phyloP scores from a whole-genome alignment of 1,140 invertebrate genomes.

The Asobara japonica region DNA sequence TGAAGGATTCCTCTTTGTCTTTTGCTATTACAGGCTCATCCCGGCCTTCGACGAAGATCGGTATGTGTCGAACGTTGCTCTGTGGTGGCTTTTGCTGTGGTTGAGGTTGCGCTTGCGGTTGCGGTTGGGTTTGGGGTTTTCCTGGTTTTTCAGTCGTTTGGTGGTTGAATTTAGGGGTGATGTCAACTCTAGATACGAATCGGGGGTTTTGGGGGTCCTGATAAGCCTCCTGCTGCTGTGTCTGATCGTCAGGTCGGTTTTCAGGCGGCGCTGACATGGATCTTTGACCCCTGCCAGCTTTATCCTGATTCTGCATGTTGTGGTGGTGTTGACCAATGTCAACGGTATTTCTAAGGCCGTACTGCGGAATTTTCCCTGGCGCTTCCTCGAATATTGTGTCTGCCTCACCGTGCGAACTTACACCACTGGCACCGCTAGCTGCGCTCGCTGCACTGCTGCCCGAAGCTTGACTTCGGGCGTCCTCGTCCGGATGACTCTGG shows the following conservation, averaged over 20 bases:
- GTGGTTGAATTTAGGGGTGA: constrained; percentile 59
- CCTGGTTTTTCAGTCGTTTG: constrained; percentile 34
- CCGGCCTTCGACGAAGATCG: constrained; percentile 86
- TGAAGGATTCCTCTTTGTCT: constrained; percentile 49
- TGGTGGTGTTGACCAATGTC: constrained; percentile 74
- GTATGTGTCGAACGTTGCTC: constrained; percentile 80
- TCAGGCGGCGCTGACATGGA: constrained; percentile 76
- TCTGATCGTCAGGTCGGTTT: constrained; percentile 50
- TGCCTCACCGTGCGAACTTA: constrained; percentile 56
- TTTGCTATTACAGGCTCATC: constrained; percentile 78
- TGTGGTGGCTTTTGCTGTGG: constrained; percentile 47
- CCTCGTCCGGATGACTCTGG: constrained; percentile 59
- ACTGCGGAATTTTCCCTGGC: constrained; percentile 70
- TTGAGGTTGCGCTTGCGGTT: constrained; percentile 48
- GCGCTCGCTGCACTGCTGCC: constrained; percentile 58
- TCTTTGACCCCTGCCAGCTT: constrained; percentile 70
- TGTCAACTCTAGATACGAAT: constrained; percentile 70
- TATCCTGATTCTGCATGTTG: constrained; percentile 69
- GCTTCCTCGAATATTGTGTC: constrained; percentile 43
- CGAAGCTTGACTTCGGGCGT: constrained; percentile 56
- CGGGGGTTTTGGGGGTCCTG: constrained; percentile 42
- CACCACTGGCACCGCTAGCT: constrained; percentile 47
- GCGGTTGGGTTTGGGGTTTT: constrained; percentile 42
- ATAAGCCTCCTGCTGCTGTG: constrained; percentile 3
- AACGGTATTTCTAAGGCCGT: constrained; percentile 79